A percentile compares a stretch with the other conserved stretches of the same genome.
phyloP scores from a whole-genome alignment of 2,888 invertebrate genomes.

The Phragmatobia fuliginosa region DNA sequence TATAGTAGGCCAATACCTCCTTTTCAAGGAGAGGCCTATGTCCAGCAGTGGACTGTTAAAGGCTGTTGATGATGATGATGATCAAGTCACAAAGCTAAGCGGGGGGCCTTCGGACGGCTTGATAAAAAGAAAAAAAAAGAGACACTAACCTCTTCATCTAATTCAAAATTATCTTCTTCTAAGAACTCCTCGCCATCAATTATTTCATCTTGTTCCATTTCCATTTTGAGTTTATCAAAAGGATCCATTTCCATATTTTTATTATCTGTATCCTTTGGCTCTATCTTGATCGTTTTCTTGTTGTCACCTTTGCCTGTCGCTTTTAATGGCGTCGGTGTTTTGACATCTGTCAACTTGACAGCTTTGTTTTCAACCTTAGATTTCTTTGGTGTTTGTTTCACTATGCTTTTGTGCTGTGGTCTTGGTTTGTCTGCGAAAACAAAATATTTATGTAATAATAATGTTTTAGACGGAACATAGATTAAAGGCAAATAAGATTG shows the following conservation, averaged over 20 bases:
- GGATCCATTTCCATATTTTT: slow-evolving; percentile 20
- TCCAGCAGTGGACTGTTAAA: too few species aligned
- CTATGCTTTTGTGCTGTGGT: not conserved
- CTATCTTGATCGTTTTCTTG: slow-evolving; percentile 16
- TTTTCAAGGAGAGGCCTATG: too few species aligned
- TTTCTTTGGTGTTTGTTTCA: slow-evolving; percentile 8
- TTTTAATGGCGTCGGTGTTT: slow-evolving; percentile 33
- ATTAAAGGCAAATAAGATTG: not conserved
- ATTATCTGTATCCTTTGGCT: not conserved
- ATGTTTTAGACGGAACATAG: not conserved
- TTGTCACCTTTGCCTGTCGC: slow-evolving; percentile 4
- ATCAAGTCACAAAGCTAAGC: too few species aligned
- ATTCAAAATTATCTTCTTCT: slow-evolving; percentile 63
- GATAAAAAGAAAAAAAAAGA: too few species aligned
- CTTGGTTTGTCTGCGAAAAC: slow-evolving; percentile 31
- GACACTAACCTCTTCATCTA: slow-evolving; percentile 64
- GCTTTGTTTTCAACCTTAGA: not conserved
- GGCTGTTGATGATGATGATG: too few species aligned
- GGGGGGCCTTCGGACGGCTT: too few species aligned
- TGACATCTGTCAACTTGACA: slow-evolving; percentile 20
- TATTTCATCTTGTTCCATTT: slow-evolving; percentile 55
- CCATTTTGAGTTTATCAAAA: not conserved
- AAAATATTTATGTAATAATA: not conserved
- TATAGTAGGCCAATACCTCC: too few species aligned
- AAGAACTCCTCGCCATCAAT: slow-evolving; percentile 67